phyloP scores from a whole-genome alignment of 64 coral and sea anemone genomes.

The Stichodactyla mertensii region DNA sequence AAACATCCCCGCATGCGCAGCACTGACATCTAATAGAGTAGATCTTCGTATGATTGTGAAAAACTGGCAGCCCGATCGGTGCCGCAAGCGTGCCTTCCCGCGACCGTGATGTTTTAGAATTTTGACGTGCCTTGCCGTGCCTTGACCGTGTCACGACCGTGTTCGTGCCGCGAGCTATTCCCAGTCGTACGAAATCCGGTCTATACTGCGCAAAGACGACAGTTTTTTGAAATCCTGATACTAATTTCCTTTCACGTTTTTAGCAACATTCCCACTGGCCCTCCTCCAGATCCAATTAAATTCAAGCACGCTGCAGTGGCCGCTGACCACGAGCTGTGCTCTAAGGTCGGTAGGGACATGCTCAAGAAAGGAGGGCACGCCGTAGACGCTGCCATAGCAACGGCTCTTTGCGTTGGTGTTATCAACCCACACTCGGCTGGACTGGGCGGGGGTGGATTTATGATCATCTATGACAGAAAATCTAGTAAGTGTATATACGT shows the following conservation, averaged over 20 bases:
- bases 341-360: constrained; percentile 39
- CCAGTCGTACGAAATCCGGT: no score
- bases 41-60: no score
- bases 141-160: no score
- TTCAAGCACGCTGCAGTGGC: constrained; percentile 53
- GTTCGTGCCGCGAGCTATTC: no score
- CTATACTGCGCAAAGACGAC: no score
- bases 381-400: constrained; percentile 58
- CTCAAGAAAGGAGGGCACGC: constrained; percentile 42
- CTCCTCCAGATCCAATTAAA: constrained; percentile 14
- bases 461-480: constrained; percentile 63
- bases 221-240: not conserved
- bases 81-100: no score
- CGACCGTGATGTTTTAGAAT: no score
- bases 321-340: constrained; percentile 57
- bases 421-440: constrained; percentile 60
- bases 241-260: not conserved
- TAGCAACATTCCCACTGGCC: not conserved
- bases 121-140: no score
- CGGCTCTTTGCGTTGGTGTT: constrained; percentile 61
- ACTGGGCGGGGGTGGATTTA: constrained; percentile 65
- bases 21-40: no score
- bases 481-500: constrained; percentile 6
- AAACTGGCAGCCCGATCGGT: no score
- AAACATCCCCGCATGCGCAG: no score